Conservation (phyloP, 2,888 invertebrate species). For the Drosophila austrosaltans region DNA sequence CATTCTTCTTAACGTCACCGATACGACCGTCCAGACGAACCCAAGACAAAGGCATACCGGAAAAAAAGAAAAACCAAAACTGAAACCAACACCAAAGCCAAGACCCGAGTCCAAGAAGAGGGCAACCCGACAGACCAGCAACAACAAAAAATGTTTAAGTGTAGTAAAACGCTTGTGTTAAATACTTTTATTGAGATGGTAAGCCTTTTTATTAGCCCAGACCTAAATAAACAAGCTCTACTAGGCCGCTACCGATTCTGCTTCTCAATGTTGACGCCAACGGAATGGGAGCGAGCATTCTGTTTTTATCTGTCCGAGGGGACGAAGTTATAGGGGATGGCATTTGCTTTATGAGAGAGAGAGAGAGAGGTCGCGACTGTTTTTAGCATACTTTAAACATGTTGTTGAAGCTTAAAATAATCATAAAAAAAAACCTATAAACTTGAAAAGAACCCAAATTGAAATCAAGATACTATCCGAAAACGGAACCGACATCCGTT, state of each 20-base stretch:
- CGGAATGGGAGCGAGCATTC: constrained; percentile 31
- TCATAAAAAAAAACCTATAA: constrained; percentile 48
- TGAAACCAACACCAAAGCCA: constrained; percentile 47
- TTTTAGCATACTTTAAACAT: constrained; percentile 77
- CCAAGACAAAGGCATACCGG: constrained; percentile 39
- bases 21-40: constrained; percentile 47
- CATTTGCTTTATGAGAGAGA: constrained; percentile 20
- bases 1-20: constrained; percentile 60
- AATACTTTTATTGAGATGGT: constrained; percentile 83
- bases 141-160: constrained; percentile 69
- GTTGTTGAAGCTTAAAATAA: constrained; percentile 60
- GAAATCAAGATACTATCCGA: constrained; percentile 26
- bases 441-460: constrained; percentile 43
- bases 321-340: constrained; percentile 36
- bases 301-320: constrained; percentile 67
- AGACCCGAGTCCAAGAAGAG: constrained; percentile 45
- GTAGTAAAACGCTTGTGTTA: constrained; percentile 83
- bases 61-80: constrained; percentile 17
- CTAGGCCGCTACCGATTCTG: neutral
- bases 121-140: constrained; percentile 12
- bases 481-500: constrained; percentile 8
- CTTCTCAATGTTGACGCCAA: constrained; percentile 4
- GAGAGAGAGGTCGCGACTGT: constrained; percentile 49
- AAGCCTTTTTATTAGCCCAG: constrained; percentile 82
- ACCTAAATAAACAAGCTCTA: constrained; percentile 74